Evolutionary conservation across 2,113 vertebrate genomes (phyloP).

Genomic region (Amphiprion ocellaris): DNA sequence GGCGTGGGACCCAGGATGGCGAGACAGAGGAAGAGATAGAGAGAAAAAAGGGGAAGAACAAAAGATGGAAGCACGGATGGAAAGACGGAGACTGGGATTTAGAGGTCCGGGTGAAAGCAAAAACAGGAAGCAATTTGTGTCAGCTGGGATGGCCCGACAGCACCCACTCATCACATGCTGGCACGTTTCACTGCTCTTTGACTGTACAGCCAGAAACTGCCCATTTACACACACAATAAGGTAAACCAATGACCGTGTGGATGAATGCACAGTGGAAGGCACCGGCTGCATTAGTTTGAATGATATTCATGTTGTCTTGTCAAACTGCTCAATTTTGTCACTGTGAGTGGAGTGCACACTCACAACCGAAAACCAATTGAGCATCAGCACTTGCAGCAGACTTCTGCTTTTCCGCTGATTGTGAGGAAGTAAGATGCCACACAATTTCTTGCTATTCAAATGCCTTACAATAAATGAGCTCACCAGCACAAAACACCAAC

Average conservation of each 20-base stretch:
- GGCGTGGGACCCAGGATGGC: constrained; percentile 53
- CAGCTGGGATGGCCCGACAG: constrained; percentile 59
- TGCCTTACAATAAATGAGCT: constrained; percentile 44
- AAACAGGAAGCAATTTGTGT: constrained; percentile 75
- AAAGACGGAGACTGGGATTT: constrained; percentile 45
- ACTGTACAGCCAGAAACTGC: constrained; percentile 23
- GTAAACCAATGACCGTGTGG: constrained; percentile 14
- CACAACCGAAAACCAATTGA: constrained; percentile 37
- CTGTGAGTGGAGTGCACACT: constrained; percentile 24
- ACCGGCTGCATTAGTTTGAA: constrained; percentile 20
- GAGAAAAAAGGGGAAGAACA: constrained; percentile 47
- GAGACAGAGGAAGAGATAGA: constrained; percentile 64
- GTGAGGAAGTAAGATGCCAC: constrained; percentile 58
- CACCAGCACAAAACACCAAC: constrained; percentile 36
- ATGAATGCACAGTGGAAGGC: constrained; percentile 4
- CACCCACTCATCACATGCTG: constrained; percentile 40
- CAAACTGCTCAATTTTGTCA: constrained; percentile 35
- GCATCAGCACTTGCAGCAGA: constrained; percentile 16
- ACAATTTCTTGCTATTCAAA: constrained; percentile 43
- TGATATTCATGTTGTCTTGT: constrained; percentile 15
- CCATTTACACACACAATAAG: constrained; percentile 1
- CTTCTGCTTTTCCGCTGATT: constrained; percentile 51
- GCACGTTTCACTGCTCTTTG: constrained; percentile 40
- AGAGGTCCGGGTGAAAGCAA: constrained; percentile 47
- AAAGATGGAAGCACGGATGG: constrained; percentile 66